Conservation (phyloP, 2,888 invertebrate species). For the Mactromeris polynyma region DNA sequence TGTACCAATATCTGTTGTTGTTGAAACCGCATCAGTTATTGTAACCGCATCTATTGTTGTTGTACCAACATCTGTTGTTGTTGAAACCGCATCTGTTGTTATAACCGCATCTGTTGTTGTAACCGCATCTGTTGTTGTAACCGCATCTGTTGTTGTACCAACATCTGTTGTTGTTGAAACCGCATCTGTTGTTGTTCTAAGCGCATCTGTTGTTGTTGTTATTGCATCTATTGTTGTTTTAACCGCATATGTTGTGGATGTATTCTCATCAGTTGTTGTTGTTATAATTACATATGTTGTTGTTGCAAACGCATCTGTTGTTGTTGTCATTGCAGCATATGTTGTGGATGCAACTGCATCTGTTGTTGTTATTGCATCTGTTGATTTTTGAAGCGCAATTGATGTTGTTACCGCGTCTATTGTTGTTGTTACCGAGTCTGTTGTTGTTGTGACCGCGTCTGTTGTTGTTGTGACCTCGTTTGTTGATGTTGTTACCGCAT, state of each 20-base stretch:
- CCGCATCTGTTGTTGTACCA: neutral
- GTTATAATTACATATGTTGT: neutral
- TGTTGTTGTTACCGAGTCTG: neutral
- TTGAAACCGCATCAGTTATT: too few species aligned
- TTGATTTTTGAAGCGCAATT: neutral
- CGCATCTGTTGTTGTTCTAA: neutral
- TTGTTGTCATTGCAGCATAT: neutral
- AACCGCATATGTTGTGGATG: neutral
- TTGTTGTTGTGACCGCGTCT: neutral
- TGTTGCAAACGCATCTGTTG: neutral
- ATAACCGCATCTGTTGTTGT: neutral
- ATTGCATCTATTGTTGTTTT: neutral
- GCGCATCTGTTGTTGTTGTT: neutral
- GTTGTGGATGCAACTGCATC: neutral
- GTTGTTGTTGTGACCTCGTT: too few species aligned
- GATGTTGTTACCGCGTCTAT: neutral
- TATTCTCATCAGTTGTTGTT: neutral
- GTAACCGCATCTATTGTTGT: neutral
- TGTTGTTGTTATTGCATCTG: neutral
- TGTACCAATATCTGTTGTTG: neutral
- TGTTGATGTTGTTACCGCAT: neutral
- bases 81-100: neutral
- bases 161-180: neutral
- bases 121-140: neutral
- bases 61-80: neutral